These are phyloP conservation scores for Melanostoma mellinum DNA, from an alignment of 2,888 invertebrate genomes.

Conservation along the genomic window DNA sequence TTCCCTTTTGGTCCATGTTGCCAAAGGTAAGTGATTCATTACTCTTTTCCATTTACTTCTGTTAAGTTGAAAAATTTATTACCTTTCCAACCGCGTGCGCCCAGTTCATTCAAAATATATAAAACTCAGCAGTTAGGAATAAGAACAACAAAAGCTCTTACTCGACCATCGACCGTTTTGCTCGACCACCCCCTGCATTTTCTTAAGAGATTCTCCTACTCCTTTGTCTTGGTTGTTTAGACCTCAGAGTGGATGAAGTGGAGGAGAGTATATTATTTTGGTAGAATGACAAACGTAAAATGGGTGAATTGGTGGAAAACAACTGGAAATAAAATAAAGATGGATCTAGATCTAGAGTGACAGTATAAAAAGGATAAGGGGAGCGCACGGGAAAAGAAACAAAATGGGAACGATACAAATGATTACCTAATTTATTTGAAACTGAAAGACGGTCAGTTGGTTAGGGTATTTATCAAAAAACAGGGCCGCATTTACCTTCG, in stretches of 20 bases:
- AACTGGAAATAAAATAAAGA: slow-evolving; percentile 54
- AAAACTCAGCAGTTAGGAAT: neutral
- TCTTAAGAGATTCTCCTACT: slow-evolving; percentile 34
- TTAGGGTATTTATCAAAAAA: slow-evolving; percentile 17
- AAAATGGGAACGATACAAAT: slow-evolving; percentile 59
- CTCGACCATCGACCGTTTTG: neutral
- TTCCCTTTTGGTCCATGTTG: slow-evolving; percentile 23
- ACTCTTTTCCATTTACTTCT: slow-evolving; percentile 71
- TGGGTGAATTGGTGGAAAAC: slow-evolving; percentile 61
- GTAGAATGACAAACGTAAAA: slow-evolving; percentile 58
- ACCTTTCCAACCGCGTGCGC: slow-evolving; percentile 48
- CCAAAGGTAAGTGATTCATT: slow-evolving; percentile 71
- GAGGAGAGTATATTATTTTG: slow-evolving; percentile 20
- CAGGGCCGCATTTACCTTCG: neutral
- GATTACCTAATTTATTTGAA: slow-evolving; percentile 64
- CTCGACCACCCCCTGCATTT: slow-evolving; percentile 41
- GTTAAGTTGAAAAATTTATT: slow-evolving; percentile 70
- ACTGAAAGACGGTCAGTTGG: slow-evolving; percentile 27
- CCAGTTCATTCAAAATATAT: slow-evolving; percentile 2
- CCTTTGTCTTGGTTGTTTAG: neutral
- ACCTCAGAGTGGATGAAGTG: neutral
- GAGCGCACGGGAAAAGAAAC: neutral
- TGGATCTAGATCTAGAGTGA: neutral
- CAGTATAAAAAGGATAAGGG: neutral
- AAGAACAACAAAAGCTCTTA: too few species aligned